Conservation (phyloP, 2,113 vertebrate species). For the Tetrao urogallus region DNA sequence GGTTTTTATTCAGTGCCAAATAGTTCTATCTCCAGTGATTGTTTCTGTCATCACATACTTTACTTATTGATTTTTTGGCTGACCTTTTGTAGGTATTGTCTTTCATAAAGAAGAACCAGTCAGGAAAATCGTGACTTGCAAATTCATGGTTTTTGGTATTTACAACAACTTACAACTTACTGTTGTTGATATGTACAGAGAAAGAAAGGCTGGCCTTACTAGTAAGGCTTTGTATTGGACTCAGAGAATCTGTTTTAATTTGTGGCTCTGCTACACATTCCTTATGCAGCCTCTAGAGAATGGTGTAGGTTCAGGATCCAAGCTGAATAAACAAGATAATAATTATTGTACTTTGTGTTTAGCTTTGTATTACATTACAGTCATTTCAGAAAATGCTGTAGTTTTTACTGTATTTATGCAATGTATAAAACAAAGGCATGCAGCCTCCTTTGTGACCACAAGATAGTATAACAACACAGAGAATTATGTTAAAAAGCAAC, state of each 20-base stretch:
- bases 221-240: not conserved
- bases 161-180: not conserved
- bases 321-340: not conserved
- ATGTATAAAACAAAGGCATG: not conserved
- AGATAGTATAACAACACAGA: not conserved
- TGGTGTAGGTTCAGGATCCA: not conserved
- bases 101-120: not conserved
- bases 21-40: not conserved
- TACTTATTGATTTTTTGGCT: constrained; percentile 30
- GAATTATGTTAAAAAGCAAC: not conserved
- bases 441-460: not conserved
- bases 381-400: not conserved
- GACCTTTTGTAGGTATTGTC: not conserved
- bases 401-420: not conserved
- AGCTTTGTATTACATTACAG: not conserved
- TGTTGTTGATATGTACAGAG: not conserved
- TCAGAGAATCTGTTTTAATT: not conserved
- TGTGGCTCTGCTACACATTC: not conserved
- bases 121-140: constrained; percentile 2
- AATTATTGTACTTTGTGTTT: not conserved
- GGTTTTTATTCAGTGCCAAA: not conserved
- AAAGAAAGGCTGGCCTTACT: not conserved
- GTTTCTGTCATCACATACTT: constrained; percentile 43
- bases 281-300: not conserved
- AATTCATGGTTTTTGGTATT: not conserved